Conservation (phyloP, 2,113 vertebrate species). For the Suncus etruscus region DNA sequence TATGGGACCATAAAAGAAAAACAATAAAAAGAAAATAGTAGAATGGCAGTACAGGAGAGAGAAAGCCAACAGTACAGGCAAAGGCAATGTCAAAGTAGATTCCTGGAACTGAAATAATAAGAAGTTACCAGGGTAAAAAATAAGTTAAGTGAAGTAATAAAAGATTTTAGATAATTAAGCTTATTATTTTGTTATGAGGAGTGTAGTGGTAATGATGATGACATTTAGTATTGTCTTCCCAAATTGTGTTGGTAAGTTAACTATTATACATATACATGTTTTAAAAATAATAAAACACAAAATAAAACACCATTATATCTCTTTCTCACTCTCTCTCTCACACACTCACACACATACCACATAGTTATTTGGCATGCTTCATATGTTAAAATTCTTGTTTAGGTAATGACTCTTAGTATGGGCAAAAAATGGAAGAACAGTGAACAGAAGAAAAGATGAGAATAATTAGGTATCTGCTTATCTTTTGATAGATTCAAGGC, state of each 20-base stretch:
- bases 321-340: too few species aligned
- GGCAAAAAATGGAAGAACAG: background rate
- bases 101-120: background rate
- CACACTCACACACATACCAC: background rate
- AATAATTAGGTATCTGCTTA: background rate
- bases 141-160: background rate
- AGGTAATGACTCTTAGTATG: background rate
- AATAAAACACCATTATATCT: background rate
- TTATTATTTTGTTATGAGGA: background rate
- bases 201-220: background rate
- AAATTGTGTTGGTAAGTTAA: slow-evolving; percentile 25
- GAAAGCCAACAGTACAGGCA: background rate
- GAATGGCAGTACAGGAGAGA: background rate
- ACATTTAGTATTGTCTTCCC: background rate
- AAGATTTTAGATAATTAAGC: background rate
- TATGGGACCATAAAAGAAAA: background rate
- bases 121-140: background rate
- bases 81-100: background rate
- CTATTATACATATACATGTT: background rate
- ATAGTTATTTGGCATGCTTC: background rate
- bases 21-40: background rate
- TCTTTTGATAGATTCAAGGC: slow-evolving; percentile 2
- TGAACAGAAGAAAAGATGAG: background rate
- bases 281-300: slow-evolving; percentile 37
- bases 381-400: background rate